Evolutionary conservation across 1,140 invertebrate species (phyloP), one percentile per base, ranked within the genome.

Genomic region (Drosophila leontia): DNA sequence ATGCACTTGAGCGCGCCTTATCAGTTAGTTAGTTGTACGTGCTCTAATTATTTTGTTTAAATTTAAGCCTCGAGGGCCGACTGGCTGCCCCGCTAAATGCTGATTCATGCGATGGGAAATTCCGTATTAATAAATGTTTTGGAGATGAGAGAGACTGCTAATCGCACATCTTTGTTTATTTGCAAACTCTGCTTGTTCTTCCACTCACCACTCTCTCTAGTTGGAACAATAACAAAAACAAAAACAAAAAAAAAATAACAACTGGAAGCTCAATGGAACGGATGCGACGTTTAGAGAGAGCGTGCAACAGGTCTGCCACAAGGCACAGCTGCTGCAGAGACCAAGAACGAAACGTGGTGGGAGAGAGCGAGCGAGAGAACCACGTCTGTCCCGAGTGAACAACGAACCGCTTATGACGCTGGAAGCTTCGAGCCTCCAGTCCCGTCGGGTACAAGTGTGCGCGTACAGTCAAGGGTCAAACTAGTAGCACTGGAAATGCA

Each of bases 341-440:
- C 44, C 45, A 34, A 69, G 62, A 50, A 75, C 48, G 13, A 47
- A 34, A 64, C 35, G 53, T 13, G 53, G 50, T 60, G 35, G 26
- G 26, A 29, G 26, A 29, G 19, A 68, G 64, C 44, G 45, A 69
- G 63, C 37, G 32, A 61, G 59, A 72, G 51, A 55, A 37, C 53
- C 81, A 88, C 84, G 84, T 84, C 84, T 69, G 85, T 78, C 69
- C 72, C 60, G 69, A 56, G 70, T 78, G 85, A 84, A 67, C 74
- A 74, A 75, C 78, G 56, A 84, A 81, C 87, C 69, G 77, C 61
- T 62, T 84, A 75, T 87, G 84, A 62, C 45, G 62, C 13, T 55
- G 45, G 67, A 62, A 79, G 56, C 75, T 63, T 44, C 39, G 69
- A 26, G 67, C 55, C 69, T 50, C 50, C 63, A 34, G 76, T 71